Percentiles rank a stretch among this genome's conserved stretches.
Evolutionary conservation across 2,888 invertebrate genomes (phyloP).

Genomic region (Cephus pulcher): DNA sequence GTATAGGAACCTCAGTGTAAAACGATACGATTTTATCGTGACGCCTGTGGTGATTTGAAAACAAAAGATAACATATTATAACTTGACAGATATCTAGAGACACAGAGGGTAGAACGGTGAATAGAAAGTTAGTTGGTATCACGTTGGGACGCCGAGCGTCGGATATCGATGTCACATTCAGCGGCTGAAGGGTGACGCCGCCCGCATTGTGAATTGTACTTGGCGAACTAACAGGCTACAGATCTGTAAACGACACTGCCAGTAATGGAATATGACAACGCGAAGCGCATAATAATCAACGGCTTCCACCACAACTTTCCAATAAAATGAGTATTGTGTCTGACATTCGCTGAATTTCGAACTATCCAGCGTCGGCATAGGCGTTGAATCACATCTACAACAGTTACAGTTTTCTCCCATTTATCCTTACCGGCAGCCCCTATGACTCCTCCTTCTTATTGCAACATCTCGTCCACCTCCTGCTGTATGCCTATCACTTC

Average conservation of each 20-base stretch:
- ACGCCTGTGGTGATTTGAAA: too few species aligned
- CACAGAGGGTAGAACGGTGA: background rate
- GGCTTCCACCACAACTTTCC: slow-evolving; percentile 46
- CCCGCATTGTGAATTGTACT: slow-evolving; percentile 56
- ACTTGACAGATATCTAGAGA: too few species aligned
- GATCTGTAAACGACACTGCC: slow-evolving; percentile 58
- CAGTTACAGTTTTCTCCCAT: too few species aligned
- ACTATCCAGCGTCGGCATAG: background rate
- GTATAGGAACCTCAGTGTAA: too few species aligned
- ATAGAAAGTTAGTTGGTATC: too few species aligned
- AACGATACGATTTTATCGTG: too few species aligned
- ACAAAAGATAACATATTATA: too few species aligned
- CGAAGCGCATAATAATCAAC: slow-evolving; percentile 55
- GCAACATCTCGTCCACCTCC: too few species aligned
- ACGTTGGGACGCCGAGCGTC: slow-evolving; percentile 12
- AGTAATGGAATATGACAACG: slow-evolving; percentile 62
- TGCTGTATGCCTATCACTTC: too few species aligned
- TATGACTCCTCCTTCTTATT: too few species aligned
- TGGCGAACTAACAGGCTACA: slow-evolving; percentile 44
- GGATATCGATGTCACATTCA: slow-evolving; percentile 61
- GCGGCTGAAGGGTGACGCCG: slow-evolving; percentile 46
- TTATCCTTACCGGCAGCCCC: too few species aligned
- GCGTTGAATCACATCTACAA: too few species aligned
- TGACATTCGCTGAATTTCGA: slow-evolving; percentile 35
- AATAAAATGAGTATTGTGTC: slow-evolving; percentile 54